Evolutionary conservation across 2,888 invertebrate species (phyloP).

Genomic region (Selenia dentaria): DNA sequence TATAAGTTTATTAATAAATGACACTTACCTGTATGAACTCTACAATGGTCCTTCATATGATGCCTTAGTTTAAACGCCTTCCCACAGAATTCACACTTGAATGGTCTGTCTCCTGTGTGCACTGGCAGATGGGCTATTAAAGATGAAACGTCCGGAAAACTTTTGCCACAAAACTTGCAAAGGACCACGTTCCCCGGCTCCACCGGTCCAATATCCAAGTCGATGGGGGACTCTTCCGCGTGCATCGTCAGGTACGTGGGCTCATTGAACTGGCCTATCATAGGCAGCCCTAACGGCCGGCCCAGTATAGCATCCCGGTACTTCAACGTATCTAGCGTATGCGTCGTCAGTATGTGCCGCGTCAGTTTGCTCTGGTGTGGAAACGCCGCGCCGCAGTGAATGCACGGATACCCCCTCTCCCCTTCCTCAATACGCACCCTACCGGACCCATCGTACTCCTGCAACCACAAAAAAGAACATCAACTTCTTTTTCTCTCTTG

Average conservation of each 20-base stretch:
- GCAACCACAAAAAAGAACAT: slow-evolving; percentile 94
- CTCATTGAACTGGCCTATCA: slow-evolving; percentile 77
- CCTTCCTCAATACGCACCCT: slow-evolving; percentile 79
- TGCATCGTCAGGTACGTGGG: slow-evolving; percentile 76
- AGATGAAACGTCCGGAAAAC: slow-evolving; percentile 95
- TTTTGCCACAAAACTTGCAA: slow-evolving; percentile 97
- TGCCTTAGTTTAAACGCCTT: slow-evolving; percentile 96
- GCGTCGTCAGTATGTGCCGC: slow-evolving; percentile 94
- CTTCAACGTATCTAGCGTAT: slow-evolving; percentile 94
- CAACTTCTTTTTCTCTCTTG: slow-evolving; percentile 92
- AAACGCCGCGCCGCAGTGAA: slow-evolving; percentile 95
- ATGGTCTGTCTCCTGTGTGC: slow-evolving; percentile 95
- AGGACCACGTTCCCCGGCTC: slow-evolving; percentile 92
- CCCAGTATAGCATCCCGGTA: slow-evolving; percentile 89
- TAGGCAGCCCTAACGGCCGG: slow-evolving; percentile 65
- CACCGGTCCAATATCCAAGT: slow-evolving; percentile 81
- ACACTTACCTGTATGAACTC: slow-evolving; percentile 93
- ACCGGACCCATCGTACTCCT: slow-evolving; percentile 93
- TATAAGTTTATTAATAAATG: no score
- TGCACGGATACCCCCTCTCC: slow-evolving; percentile 89
- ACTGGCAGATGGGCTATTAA: slow-evolving; percentile 94
- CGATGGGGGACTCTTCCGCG: slow-evolving; percentile 86
- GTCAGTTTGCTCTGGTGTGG: slow-evolving; percentile 96
- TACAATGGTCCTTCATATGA: slow-evolving; percentile 97
- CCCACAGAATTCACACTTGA: slow-evolving; percentile 97